phyloP scores from a whole-genome alignment of 2,888 invertebrate genomes.

The Petrolisthes manimaculis region DNA sequence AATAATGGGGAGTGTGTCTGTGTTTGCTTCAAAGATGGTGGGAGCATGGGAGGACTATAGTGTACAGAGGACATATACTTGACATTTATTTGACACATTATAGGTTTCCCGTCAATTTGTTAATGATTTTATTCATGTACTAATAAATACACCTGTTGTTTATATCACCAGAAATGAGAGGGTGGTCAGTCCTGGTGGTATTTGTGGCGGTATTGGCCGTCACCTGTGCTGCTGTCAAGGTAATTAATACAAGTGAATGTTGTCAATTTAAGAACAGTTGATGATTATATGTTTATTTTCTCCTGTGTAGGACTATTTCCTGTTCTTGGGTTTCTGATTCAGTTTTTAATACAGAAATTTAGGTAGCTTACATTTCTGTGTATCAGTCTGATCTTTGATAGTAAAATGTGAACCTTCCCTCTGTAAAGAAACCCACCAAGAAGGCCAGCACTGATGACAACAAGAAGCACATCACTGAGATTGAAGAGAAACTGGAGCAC shows the following conservation, averaged over 20 bases:
- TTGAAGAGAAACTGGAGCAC: conserved; percentile 57
- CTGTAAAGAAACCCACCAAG: neutral
- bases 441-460: conserved; percentile 34
- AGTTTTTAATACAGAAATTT: neutral
- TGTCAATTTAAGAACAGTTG: no score
- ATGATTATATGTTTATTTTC: no score
- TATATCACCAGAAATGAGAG: conserved; percentile 29
- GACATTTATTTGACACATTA: no score
- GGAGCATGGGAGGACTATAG: no score
- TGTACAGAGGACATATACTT: no score
- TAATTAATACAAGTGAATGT: neutral
- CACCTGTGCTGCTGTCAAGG: conserved; percentile 8
- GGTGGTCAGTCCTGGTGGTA: neutral
- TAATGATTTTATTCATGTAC: neutral
- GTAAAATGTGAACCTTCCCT: neutral
- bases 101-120: neutral
- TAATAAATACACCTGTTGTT: neutral
- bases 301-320: no score
- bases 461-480: conserved; percentile 50
- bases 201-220: conserved; percentile 8
- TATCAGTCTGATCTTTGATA: neutral
- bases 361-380: neutral
- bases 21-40: no score
- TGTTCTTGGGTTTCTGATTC: no score
- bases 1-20: no score